phyloP scores from a whole-genome alignment of 1,140 invertebrate genomes.

The Drosophila eugracilis region DNA sequence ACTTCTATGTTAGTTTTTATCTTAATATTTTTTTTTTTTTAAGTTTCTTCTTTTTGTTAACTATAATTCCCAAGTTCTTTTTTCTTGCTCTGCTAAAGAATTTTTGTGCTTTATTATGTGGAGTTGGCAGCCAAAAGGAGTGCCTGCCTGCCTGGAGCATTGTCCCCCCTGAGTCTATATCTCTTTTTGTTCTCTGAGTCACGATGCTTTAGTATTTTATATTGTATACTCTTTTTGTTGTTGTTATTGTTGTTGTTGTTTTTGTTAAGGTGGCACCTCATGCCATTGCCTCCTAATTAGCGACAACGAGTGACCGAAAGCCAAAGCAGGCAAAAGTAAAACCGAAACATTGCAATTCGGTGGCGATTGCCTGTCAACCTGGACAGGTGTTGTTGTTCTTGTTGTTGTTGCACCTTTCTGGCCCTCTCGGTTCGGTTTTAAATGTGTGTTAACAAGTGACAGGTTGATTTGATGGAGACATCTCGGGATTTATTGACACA shows the following conservation, averaged over 20 bases:
- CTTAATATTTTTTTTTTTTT: not conserved
- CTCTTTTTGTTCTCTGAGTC: constrained; percentile 12
- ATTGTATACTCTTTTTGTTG: not conserved
- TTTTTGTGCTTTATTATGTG: constrained; percentile 10
- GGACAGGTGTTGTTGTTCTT: constrained; percentile 54
- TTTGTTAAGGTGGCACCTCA: constrained; percentile 18
- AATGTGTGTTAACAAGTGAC: constrained; percentile 76
- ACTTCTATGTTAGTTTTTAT: not conserved
- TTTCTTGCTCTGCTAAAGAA: not conserved
- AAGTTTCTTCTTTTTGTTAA: not conserved
- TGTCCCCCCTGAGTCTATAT: not conserved
- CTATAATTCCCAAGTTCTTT: not conserved
- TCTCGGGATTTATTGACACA: constrained; percentile 62
- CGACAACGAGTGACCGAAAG: constrained; percentile 28
- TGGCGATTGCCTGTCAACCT: constrained; percentile 37
- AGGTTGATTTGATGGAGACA: constrained; percentile 62
- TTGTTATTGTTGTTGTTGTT: constrained; percentile 6
- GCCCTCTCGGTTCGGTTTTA: constrained; percentile 2
- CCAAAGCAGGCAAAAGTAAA: constrained; percentile 9
- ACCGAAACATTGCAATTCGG: constrained; percentile 47
- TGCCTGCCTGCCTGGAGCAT: constrained; percentile 3
- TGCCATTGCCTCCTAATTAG: constrained; percentile 55
- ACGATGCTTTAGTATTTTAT: constrained; percentile 19
- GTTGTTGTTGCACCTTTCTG: not conserved
- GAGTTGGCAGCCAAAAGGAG: no score